Evolutionary conservation across 2,888 invertebrate species (phyloP).

Genomic region (Scaptomyza parva): DNA sequence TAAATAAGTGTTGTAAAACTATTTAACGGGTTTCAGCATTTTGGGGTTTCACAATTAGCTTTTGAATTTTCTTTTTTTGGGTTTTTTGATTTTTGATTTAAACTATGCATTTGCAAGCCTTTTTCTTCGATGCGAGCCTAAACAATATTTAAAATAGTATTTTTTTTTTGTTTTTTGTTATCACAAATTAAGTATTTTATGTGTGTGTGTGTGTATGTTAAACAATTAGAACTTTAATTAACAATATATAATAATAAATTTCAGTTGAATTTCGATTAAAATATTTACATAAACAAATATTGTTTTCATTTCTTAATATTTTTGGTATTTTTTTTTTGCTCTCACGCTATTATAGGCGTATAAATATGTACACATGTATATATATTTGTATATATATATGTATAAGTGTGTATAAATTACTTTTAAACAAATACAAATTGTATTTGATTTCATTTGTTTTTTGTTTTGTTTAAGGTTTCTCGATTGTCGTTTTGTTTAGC

Average conservation of each 20-base stretch:
- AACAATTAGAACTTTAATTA: slow-evolving; percentile 35
- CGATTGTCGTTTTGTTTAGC: slow-evolving; percentile 67
- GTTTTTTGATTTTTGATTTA: slow-evolving; percentile 13
- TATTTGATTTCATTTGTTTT: slow-evolving; percentile 1
- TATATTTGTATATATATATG: slow-evolving; percentile 15
- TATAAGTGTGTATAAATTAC: slow-evolving; percentile 14
- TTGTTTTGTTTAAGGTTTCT: slow-evolving; percentile 34
- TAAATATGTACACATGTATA: slow-evolving; percentile 28
- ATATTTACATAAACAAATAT: slow-evolving; percentile 39
- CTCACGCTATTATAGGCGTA: background rate
- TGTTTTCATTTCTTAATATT: background rate
- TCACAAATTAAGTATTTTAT: slow-evolving; percentile 53
- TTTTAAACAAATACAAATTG: slow-evolving; percentile 33
- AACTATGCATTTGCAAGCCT: slow-evolving; percentile 50
- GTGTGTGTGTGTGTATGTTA: slow-evolving; percentile 25
- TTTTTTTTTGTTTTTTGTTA: slow-evolving; percentile 24
- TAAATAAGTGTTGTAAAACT: slow-evolving; percentile 12
- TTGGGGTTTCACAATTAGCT: slow-evolving; percentile 1
- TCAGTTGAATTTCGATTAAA: slow-evolving; percentile 24
- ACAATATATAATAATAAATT: slow-evolving; percentile 22
- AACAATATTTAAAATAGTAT: slow-evolving; percentile 37
- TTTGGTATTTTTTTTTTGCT: background rate
- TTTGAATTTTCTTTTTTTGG: slow-evolving; percentile 1
- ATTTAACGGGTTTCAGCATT: slow-evolving; percentile 13
- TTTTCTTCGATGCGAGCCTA: slow-evolving; percentile 40